Base-by-base conservation (phyloP, 2,113 vertebrate genomes). In the Myrmecophaga tridactyla region DNA sequence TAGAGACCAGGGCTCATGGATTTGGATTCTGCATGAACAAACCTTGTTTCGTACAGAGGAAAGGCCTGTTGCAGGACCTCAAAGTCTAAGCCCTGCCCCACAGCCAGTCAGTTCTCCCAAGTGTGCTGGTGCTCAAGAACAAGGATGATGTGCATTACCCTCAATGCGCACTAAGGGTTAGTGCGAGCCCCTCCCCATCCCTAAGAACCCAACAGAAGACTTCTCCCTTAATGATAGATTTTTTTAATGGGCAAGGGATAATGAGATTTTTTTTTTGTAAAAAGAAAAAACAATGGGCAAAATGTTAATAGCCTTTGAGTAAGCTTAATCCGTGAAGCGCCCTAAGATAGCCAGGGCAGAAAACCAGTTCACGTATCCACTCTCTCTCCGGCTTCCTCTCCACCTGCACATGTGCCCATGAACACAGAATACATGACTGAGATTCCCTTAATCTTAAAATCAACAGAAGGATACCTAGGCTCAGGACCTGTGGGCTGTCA, bases 11-110 rank as follows among this genome's bases (percentile, higher is more conserved):
- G 46, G 58, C 75, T 92, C 73, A 23, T 78, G 76, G 72, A 95
- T 89, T 97, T 96, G 76, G 43, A 90, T 90, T 96, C 48, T 60
- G 70, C 48, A 92, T 21, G 89, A 89, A 80, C 75, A 94, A 75
- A 96, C 70, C 84, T 89, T 96, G 78, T 60, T 91, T 93, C 91
- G n/a, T 62, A 72, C 70, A 14, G 46, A 89, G 69, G 67, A 92
- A 96, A 97, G 95, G 73, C 69, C 86, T 86, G 23, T 95, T 97
- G 95, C 80, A 80, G 78, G 25, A 96, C 93, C 95, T 97, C 92
- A 93, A 95, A 96, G 94, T 76, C 34, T 62, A 93, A 67, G 5
- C 27, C 69, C 53, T 60, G 5, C 27, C 62, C 53, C 58, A 51
- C 41, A 60, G 29, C 10, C n/a, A 91, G 69, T 43, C 69, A 78